These are phyloP conservation scores for Drosophila koepferae DNA, from an alignment of 2,888 invertebrate genomes.

Conservation along the genomic window DNA sequence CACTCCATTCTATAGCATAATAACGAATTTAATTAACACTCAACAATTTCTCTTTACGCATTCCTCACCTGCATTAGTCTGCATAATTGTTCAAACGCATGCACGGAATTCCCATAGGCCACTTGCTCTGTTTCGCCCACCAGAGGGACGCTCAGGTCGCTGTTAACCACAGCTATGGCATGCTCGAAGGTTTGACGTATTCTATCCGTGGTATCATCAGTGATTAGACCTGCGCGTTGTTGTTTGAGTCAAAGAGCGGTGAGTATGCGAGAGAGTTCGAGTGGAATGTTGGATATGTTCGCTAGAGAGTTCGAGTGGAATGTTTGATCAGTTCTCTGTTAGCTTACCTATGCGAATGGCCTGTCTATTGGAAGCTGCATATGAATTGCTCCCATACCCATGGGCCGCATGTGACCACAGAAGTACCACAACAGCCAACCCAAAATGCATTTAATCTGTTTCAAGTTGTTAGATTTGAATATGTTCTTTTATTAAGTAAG, in stretches of 20 bases:
- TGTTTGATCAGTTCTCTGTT: neutral
- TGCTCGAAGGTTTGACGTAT: constrained; percentile 80
- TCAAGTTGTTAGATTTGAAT: neutral
- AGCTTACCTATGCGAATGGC: constrained; percentile 65
- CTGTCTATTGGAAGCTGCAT: constrained; percentile 39
- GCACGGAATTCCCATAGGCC: constrained; percentile 86
- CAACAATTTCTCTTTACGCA: neutral
- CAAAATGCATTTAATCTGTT: constrained; percentile 51
- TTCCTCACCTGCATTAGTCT: constrained; percentile 86
- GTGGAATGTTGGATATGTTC: neutral
- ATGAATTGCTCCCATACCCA: constrained; percentile 50
- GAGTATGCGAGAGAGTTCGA: neutral
- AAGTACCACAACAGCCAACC: constrained; percentile 33
- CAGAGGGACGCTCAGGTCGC: constrained; percentile 74
- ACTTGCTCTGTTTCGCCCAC: constrained; percentile 82
- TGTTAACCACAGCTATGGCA: constrained; percentile 81
- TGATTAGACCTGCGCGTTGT: constrained; percentile 76
- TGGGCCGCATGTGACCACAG: constrained; percentile 37
- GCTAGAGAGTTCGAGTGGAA: neutral
- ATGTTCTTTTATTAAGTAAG: neutral
- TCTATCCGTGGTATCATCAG: constrained; percentile 72
- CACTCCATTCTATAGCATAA: constrained; percentile 87
- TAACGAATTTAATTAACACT: neutral
- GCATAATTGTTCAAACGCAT: constrained; percentile 86
- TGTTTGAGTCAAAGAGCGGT: constrained; percentile 35